Evolutionary conservation across 35 echinoderm and acorn worm species (phyloP), one percentile per base, ranked within the genome.

Genomic region (Patiria miniata): DNA sequence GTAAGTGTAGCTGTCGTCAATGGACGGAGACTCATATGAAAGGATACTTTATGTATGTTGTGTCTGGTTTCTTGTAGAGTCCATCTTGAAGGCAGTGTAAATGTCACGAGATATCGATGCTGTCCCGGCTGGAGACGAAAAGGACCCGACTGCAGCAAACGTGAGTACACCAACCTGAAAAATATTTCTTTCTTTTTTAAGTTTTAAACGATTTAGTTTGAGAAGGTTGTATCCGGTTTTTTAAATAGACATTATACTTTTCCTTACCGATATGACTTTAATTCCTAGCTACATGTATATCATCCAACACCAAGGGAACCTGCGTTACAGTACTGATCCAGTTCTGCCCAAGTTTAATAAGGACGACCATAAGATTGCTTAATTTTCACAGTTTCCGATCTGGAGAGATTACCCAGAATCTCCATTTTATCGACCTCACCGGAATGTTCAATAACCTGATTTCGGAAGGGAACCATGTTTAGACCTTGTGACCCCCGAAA

Each of bases 81-180:
- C 5, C 19, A 68, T 0, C 15, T 19, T 68, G n/a, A 68, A 68
- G 22, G 60, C 21, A n/a, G 60, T 28, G 60, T 36, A 34, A 73
- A 73, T 73, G 65, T 73, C 14, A 73, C 65, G 34, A 26, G 65
- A 3, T 34, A 73, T 32, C 26, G 26, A 73, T 73, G 65, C 26
- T 73, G 65, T 34, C 30, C 65, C 2, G 65, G 65, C 1, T 73
- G 65, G 65, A 26, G 65, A 73, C 65, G 34, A 14, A 73, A 73
- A 73, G 65, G 65, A 32, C 65, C 65, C 7, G 65, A 73, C 26
- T 73, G 65, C 65, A 73, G 3, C 65, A 73, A 73, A 73, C 65
- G 65, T 73, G 26, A 73, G 65, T 73, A 0, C 65, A 21, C 19
- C 19, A 60, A 60, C 5, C 8, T 60, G 19, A 60, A 60, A n/a